A percentile compares a stretch with the other conserved stretches of the same genome.
phyloP scores from a whole-genome alignment of 2,888 invertebrate genomes.

The Ochropleura plecta region DNA sequence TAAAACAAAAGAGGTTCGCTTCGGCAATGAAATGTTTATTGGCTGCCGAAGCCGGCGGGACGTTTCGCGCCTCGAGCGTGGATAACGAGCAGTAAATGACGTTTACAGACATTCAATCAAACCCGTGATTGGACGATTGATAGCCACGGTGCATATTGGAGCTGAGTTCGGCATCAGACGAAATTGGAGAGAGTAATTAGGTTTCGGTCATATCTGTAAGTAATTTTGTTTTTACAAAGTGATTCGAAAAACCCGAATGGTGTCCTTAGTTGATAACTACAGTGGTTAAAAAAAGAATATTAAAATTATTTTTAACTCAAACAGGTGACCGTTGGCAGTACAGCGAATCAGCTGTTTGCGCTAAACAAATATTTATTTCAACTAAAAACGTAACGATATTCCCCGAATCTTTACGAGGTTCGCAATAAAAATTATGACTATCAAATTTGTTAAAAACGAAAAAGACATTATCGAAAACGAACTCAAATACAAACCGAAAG shows the following conservation, averaged over 20 bases:
- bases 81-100: constrained; percentile 85
- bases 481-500: constrained; percentile 15
- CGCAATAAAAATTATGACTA: constrained; percentile 34
- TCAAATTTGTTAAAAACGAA: constrained; percentile 38
- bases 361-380: constrained; percentile 3
- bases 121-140: constrained; percentile 78
- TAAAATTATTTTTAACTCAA: not conserved
- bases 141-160: constrained; percentile 71
- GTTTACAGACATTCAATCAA: constrained; percentile 84
- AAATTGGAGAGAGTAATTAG: constrained; percentile 72
- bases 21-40: constrained; percentile 81
- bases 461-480: constrained; percentile 43
- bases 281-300: not conserved
- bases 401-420: not conserved
- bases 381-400: constrained; percentile 5
- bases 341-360: constrained; percentile 6
- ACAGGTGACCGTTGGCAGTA: not conserved
- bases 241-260: constrained; percentile 12
- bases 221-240: constrained; percentile 46
- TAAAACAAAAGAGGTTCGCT: constrained; percentile 71
- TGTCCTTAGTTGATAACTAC: not conserved
- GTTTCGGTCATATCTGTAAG: constrained; percentile 50
- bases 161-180: constrained; percentile 65
- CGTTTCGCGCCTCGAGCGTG: constrained; percentile 79
- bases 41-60: constrained; percentile 71